Conservation (phyloP, 1,140 invertebrate species). For the Orius laevigatus region DNA sequence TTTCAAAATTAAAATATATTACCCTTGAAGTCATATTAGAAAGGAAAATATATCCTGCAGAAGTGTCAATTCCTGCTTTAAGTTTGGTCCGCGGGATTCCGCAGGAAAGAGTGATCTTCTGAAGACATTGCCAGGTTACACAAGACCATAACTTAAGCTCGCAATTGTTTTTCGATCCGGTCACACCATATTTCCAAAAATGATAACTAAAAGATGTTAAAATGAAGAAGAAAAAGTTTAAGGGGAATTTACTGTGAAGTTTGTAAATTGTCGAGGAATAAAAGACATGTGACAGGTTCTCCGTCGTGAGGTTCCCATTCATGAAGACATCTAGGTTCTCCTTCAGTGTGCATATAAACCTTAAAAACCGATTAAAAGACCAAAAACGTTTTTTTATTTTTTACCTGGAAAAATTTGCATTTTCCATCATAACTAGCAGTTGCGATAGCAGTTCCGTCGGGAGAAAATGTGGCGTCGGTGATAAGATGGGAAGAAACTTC, state of each 20-base stretch:
- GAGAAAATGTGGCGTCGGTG: slow-evolving; percentile 75
- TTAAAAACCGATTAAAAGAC: slow-evolving; percentile 29
- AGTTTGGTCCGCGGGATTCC: slow-evolving; percentile 29
- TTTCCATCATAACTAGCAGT: slow-evolving; percentile 73
- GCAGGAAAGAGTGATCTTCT: slow-evolving; percentile 39
- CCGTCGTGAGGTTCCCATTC: slow-evolving; percentile 82
- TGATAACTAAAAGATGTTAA: slow-evolving; percentile 34
- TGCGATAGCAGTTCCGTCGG: slow-evolving; percentile 81
- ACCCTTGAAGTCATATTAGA: slow-evolving; percentile 61
- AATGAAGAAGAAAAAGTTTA: too few relatives aligned
- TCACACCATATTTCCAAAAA: slow-evolving; percentile 89
- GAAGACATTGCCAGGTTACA: slow-evolving; percentile 79
- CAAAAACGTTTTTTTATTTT: slow-evolving; percentile 1
- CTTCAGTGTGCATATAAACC: slow-evolving; percentile 43
- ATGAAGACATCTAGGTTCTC: slow-evolving; percentile 61
- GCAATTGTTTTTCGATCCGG: slow-evolving; percentile 74
- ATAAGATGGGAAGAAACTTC: slow-evolving; percentile 51
- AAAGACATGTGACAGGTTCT: slow-evolving; percentile 64
- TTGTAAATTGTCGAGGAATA: slow-evolving; percentile 69
- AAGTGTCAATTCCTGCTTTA: slow-evolving; percentile 66
- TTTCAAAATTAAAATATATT: slow-evolving; percentile 1
- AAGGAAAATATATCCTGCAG: slow-evolving; percentile 64
- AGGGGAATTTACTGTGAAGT: too few relatives aligned
- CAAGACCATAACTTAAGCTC: slow-evolving; percentile 90
- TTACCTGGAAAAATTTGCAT: slow-evolving; percentile 81